phyloP scores from a whole-genome alignment of 1,140 invertebrate genomes.

The Halyomorpha halys region DNA sequence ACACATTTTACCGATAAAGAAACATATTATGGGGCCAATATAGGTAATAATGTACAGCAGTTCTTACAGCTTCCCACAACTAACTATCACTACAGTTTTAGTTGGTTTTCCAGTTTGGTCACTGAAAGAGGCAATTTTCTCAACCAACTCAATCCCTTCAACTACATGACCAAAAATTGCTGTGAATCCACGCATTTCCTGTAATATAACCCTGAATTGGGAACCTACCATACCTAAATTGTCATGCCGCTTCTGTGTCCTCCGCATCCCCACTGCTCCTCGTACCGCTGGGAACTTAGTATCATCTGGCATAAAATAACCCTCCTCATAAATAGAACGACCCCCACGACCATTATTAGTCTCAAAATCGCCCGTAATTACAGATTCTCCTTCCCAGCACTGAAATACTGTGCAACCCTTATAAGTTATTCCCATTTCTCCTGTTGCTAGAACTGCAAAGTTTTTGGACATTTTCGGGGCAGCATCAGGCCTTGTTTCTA shows the following conservation, averaged over 20 bases:
- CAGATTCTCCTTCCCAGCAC: constrained; percentile 70
- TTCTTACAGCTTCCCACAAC: constrained; percentile 56
- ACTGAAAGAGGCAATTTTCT: constrained; percentile 64
- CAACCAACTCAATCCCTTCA: constrained; percentile 67
- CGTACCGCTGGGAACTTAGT: constrained; percentile 63
- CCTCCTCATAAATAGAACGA: constrained; percentile 61
- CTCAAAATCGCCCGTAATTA: constrained; percentile 51
- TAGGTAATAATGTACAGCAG: not conserved
- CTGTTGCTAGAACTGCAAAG: constrained; percentile 67
- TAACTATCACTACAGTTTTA: constrained; percentile 59
- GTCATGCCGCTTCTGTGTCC: constrained; percentile 69
- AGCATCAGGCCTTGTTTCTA: constrained; percentile 71
- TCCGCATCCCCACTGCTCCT: constrained; percentile 69
- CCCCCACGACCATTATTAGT: constrained; percentile 70
- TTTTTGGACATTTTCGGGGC: constrained; percentile 87
- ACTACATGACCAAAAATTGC: constrained; percentile 73
- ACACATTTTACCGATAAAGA: not conserved
- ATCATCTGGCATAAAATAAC: constrained; percentile 70
- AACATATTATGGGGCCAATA: not conserved
- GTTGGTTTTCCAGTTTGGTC: constrained; percentile 66
- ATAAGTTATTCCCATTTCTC: constrained; percentile 66
- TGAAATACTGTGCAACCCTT: constrained; percentile 70
- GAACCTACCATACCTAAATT: constrained; percentile 71
- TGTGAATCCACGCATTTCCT: constrained; percentile 70
- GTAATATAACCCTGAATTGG: constrained; percentile 69